Evolutionary conservation across 2,888 invertebrate genomes (phyloP).

Genomic region (Leptinotarsa rubiginosa): DNA sequence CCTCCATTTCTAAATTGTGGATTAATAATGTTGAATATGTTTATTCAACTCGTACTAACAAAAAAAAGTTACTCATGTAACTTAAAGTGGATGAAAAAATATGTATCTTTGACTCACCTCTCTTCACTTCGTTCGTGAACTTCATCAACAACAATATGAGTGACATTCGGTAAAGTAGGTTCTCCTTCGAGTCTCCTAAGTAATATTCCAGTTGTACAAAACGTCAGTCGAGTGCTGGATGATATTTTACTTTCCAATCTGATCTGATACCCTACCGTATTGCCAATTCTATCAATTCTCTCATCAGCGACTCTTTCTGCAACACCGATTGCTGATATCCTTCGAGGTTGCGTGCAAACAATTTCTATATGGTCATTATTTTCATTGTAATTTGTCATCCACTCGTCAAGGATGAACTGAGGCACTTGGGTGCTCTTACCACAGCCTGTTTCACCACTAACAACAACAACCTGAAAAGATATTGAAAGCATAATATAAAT

Average conservation of each 20-base stretch:
- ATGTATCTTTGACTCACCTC: conserved; percentile 67
- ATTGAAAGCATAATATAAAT: conserved; percentile 59
- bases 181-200: conserved; percentile 86
- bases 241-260: conserved; percentile 84
- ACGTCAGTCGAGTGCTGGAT: conserved; percentile 82
- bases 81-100: background rate
- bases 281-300: conserved; percentile 81
- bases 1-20: too few relatives aligned
- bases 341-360: conserved; percentile 91
- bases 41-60: too few relatives aligned
- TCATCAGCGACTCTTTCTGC: conserved; percentile 93
- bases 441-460: conserved; percentile 87
- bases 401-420: conserved; percentile 91
- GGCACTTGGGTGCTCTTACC: conserved; percentile 93
- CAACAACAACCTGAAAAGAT: conserved; percentile 70
- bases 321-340: conserved; percentile 92
- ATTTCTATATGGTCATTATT: conserved; percentile 79
- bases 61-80: too few relatives aligned
- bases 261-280: conserved; percentile 77
- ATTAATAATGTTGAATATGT: too few relatives aligned
- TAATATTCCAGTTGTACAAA: conserved; percentile 94
- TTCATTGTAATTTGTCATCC: conserved; percentile 73
- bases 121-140: conserved; percentile 93
- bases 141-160: conserved; percentile 90
- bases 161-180: conserved; percentile 78